Conservation (phyloP, 2,797 vertebrate species). For the Threskiornis aethiopicus region DNA sequence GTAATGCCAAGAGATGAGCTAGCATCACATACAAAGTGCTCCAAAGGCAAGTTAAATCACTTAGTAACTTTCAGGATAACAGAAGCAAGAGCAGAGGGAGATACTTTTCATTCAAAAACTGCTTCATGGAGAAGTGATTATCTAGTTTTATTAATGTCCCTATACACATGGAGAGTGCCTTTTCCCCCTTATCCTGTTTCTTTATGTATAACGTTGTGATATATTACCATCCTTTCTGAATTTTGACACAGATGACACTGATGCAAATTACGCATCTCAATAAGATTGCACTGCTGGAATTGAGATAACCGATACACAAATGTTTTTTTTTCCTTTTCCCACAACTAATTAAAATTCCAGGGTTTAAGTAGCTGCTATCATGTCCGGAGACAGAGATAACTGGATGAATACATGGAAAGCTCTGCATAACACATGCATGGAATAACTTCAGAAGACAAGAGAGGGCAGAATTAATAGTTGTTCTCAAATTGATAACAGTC, state of each 20-base stretch:
- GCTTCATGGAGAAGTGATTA: conserved; percentile 46
- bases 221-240: conserved; percentile 57
- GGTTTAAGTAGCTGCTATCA: conserved; percentile 67
- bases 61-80: not conserved
- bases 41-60: not conserved
- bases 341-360: conserved; percentile 74
- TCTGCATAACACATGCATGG: conserved; percentile 49
- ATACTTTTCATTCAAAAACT: conserved; percentile 2
- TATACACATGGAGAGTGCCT: not conserved
- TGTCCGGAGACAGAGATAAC: conserved; percentile 65
- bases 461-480: conserved; percentile 33
- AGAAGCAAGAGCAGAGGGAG: conserved; percentile 20
- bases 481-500: conserved; percentile 22
- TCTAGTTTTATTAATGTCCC: conserved; percentile 44
- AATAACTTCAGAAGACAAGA: conserved; percentile 65
- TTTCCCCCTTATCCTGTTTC: conserved; percentile 1
- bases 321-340: conserved; percentile 52
- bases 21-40: not conserved
- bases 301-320: conserved; percentile 51
- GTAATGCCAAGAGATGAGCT: conserved; percentile 1
- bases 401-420: conserved; percentile 61
- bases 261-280: conserved; percentile 65
- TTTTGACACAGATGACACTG: conserved; percentile 63
- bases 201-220: conserved; percentile 42
- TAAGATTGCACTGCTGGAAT: conserved; percentile 60